Conservation (phyloP, 2,888 invertebrate genomes). For the Xestia c-nigrum region DNA sequence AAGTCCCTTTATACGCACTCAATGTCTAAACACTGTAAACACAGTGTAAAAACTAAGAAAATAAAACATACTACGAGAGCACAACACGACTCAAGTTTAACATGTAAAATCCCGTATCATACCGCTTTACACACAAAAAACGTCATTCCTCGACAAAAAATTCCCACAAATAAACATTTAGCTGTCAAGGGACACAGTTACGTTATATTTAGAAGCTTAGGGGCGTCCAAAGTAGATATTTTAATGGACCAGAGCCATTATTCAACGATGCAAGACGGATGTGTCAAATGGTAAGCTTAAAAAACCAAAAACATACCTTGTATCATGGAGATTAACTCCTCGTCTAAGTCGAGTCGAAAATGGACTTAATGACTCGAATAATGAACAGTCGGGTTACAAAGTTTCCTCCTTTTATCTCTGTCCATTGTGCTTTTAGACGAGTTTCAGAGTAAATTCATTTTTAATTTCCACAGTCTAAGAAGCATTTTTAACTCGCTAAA, state of each 20-base stretch:
- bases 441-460: slow-evolving; percentile 70
- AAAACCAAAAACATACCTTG: slow-evolving; percentile 74
- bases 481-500: slow-evolving; percentile 59
- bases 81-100: slow-evolving; percentile 53
- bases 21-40: slow-evolving; percentile 57
- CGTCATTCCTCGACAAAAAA: slow-evolving; percentile 73
- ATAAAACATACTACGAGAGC: slow-evolving; percentile 59
- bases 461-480: slow-evolving; percentile 69
- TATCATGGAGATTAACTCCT: slow-evolving; percentile 76
- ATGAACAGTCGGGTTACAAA: slow-evolving; percentile 74
- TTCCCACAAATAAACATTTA: slow-evolving; percentile 84
- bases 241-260: slow-evolving; percentile 84
- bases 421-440: slow-evolving; percentile 68
- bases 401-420: slow-evolving; percentile 72
- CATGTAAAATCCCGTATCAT: slow-evolving; percentile 67
- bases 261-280: slow-evolving; percentile 84
- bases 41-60: slow-evolving; percentile 55
- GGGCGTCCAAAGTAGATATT: slow-evolving; percentile 80
- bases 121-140: slow-evolving; percentile 68
- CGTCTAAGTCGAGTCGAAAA: slow-evolving; percentile 66
- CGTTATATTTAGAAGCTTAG: slow-evolving; percentile 83
- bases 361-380: slow-evolving; percentile 78
- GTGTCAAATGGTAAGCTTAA: slow-evolving; percentile 76
- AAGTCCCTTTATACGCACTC: slow-evolving; percentile 58
- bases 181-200: slow-evolving; percentile 77